A percentile compares a stretch with the other conserved stretches of the same genome.
phyloP scores from a whole-genome alignment of 2,888 invertebrate species.

The Hydraecia micacea region DNA sequence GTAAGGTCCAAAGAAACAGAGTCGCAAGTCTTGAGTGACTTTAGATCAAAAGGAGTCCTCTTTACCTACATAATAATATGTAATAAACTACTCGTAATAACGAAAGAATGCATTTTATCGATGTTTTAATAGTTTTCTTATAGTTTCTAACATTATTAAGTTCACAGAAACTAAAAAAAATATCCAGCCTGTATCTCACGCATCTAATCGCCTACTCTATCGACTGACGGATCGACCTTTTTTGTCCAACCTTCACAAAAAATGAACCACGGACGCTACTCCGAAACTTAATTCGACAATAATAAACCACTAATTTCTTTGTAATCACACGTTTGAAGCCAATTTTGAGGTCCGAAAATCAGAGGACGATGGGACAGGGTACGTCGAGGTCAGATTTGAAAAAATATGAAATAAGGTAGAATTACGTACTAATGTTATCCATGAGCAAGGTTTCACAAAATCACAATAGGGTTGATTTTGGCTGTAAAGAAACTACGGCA shows the following conservation, averaged over 20 bases:
- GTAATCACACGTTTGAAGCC: conserved; percentile 77
- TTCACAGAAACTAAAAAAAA: conserved; percentile 41
- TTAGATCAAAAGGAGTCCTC: neutral
- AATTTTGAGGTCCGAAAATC: conserved; percentile 61
- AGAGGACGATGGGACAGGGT: conserved; percentile 59
- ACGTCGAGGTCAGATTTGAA: conserved; percentile 43
- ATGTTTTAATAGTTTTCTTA: neutral
- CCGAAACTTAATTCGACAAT: conserved; percentile 78
- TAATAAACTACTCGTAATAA: neutral
- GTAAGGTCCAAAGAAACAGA: neutral
- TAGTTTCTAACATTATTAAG: neutral
- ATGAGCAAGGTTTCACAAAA: neutral
- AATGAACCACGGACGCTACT: conserved; percentile 69
- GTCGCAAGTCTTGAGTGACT: neutral
- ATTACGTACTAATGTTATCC: neutral
- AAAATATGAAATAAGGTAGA: neutral
- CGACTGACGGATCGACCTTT: conserved; percentile 70
- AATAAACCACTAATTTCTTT: conserved; percentile 81
- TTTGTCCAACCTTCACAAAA: conserved; percentile 69
- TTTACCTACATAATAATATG: neutral
- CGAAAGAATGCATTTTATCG: neutral
- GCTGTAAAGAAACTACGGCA: neutral
- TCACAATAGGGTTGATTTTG: neutral
- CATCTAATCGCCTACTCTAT: conserved; percentile 75
- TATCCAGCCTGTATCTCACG: conserved; percentile 54